Evolutionary conservation across 1,140 invertebrate genomes (phyloP).

Genomic region (Plodia interpunctella): DNA sequence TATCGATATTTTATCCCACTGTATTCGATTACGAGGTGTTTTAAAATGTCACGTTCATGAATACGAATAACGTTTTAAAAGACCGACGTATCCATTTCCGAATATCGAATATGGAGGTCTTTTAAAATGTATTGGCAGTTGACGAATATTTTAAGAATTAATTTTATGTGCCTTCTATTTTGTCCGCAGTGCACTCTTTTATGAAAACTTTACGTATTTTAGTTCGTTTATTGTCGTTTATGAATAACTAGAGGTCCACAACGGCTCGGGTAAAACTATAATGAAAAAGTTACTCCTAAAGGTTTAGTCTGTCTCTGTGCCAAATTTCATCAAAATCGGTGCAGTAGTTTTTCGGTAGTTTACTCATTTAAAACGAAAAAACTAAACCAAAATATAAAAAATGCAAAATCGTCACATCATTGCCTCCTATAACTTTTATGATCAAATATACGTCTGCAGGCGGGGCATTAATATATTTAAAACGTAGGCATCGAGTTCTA

Average conservation of each 20-base stretch:
- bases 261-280: no score
- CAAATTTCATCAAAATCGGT: no score
- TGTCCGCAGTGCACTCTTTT: neutral
- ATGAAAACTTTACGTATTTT: no score
- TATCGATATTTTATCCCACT: neutral
- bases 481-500: conserved; percentile 27
- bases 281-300: no score
- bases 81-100: neutral
- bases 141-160: conserved; percentile 2
- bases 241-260: no score
- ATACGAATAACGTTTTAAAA: conserved; percentile 6
- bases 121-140: conserved; percentile 7
- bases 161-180: neutral
- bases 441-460: conserved; percentile 13
- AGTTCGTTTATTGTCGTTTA: no score
- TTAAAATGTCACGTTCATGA: conserved; percentile 4
- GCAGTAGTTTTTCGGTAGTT: no score
- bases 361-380: no score
- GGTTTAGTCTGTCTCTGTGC: no score
- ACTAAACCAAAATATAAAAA: no score
- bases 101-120: neutral
- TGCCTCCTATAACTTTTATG: neutral
- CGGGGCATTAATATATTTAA: conserved; percentile 31
- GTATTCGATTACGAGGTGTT: conserved; percentile 1
- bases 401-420: no score